A percentile compares a stretch with the other conserved stretches of the same genome.
Conservation (phyloP, 2,113 vertebrate species). For the Pollimyrus isidori region DNA sequence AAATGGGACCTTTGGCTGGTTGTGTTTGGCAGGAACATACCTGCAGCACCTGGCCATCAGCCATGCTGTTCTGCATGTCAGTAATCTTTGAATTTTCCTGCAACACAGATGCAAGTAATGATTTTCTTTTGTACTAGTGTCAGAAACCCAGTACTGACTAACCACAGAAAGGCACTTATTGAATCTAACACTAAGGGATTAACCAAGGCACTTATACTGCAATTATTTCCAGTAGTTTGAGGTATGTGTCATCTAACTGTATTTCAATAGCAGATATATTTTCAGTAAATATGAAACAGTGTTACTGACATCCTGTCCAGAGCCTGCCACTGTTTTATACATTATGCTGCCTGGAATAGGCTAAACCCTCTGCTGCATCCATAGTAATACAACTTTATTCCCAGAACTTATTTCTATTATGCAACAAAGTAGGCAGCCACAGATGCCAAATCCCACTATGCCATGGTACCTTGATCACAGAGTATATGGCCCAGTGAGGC, state of each 20-base stretch:
- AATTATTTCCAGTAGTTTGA: neutral
- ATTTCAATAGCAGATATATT: neutral
- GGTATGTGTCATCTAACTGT: neutral
- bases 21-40: conserved; percentile 39
- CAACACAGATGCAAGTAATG: neutral
- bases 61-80: conserved; percentile 49
- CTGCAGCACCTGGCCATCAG: conserved; percentile 72
- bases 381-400: neutral
- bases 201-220: neutral
- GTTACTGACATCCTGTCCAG: neutral
- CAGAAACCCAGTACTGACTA: neutral
- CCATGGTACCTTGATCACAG: conserved; percentile 67
- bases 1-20: neutral
- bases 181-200: too few species aligned
- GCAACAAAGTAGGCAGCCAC: neutral
- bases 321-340: neutral
- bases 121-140: neutral
- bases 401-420: neutral
- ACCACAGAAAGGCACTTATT: neutral
- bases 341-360: neutral
- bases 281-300: neutral
- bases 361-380: neutral
- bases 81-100: conserved; percentile 45
- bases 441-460: neutral
- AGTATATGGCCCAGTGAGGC: conserved; percentile 79